Evolutionary conservation across 2,113 vertebrate genomes (phyloP).

Genomic region (Python bivittatus): DNA sequence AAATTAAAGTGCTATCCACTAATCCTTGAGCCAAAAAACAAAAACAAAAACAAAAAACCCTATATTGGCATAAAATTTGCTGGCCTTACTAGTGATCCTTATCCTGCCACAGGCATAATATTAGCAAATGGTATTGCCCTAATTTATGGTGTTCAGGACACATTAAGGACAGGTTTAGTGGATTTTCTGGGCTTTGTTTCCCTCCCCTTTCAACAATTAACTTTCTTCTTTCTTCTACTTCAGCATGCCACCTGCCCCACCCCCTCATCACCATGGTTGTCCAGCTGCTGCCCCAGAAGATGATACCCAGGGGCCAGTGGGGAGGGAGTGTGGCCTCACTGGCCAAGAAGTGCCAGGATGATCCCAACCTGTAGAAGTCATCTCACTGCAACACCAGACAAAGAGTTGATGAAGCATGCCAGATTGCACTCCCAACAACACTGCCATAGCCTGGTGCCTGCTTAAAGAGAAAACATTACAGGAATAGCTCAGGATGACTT

Average conservation of each 20-base stretch:
- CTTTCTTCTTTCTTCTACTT: neutral
- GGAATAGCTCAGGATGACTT: neutral
- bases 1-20: neutral
- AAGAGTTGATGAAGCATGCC: neutral
- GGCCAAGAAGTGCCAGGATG: neutral
- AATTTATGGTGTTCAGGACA: neutral
- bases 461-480: neutral
- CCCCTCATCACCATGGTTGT: neutral
- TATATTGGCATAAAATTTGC: neutral
- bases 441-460: neutral
- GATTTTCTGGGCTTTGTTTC: neutral
- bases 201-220: neutral
- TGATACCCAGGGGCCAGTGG: neutral
- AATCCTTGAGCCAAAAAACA: neutral
- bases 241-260: neutral
- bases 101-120: neutral
- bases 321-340: too few species aligned
- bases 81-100: neutral
- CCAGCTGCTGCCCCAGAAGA: neutral
- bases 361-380: neutral
- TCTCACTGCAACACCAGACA: neutral
- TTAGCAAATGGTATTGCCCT: neutral
- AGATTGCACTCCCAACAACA: neutral
- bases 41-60: too few species aligned
- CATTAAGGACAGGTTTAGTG: neutral